Evolutionary conservation across 2,888 invertebrate genomes (phyloP).

Genomic region (Brachypterus glaber): DNA sequence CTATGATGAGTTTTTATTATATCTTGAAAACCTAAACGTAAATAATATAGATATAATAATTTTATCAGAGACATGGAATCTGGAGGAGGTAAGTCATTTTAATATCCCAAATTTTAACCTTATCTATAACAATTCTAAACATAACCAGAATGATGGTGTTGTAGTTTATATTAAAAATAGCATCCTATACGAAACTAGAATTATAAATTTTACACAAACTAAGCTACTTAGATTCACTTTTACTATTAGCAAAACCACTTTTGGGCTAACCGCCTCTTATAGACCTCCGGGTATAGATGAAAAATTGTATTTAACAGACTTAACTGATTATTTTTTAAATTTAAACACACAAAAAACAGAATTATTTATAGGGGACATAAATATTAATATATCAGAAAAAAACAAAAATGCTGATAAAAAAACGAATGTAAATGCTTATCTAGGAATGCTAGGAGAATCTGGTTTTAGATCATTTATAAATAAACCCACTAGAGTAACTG

Average conservation of each 20-base stretch:
- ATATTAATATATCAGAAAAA: too few species aligned
- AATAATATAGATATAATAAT: not conserved
- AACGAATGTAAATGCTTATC: not conserved
- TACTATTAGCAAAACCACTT: not conserved
- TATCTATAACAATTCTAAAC: too few species aligned
- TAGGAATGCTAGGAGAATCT: not conserved
- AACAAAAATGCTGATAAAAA: too few species aligned
- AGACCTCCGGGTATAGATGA: not conserved
- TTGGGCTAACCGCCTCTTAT: not conserved
- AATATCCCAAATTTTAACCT: not conserved
- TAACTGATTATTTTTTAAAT: not conserved
- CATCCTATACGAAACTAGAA: not conserved
- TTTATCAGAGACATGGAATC: not conserved
- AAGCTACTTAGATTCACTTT: not conserved
- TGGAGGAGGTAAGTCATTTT: not conserved
- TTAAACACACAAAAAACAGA: too few species aligned
- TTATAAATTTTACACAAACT: not conserved
- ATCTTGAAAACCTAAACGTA: not conserved
- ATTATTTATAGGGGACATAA: too few species aligned
- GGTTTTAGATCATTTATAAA: not conserved
- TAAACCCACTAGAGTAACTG: too few species aligned
- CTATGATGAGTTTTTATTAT: not conserved
- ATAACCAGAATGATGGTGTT: not conserved
- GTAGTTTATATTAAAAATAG: not conserved
- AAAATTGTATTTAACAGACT: not conserved